Percentiles rank a stretch among this genome's conserved stretches.
phyloP scores from a whole-genome alignment of 2,797 vertebrate species.

The Gymnoscopelus braueri region DNA sequence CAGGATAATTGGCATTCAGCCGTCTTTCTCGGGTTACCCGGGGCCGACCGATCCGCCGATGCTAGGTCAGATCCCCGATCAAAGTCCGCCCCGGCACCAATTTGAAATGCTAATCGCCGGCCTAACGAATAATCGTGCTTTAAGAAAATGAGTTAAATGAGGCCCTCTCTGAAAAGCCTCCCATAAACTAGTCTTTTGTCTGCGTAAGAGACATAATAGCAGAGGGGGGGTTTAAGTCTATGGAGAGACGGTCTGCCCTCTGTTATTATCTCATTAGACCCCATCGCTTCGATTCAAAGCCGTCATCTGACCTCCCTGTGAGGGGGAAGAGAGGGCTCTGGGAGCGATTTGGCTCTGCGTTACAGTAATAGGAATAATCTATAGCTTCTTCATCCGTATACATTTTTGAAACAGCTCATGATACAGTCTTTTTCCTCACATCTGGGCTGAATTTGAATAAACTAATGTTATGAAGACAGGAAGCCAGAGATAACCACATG shows the following conservation, averaged over 20 bases:
- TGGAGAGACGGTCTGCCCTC: conserved; percentile 65
- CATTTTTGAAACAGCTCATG: conserved; percentile 9
- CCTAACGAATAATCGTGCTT: conserved; percentile 77
- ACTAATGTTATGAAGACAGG: conserved; percentile 25
- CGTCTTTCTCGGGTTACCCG: conserved; percentile 53
- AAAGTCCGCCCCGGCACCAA: conserved; percentile 71
- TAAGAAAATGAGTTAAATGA: conserved; percentile 75
- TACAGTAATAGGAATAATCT: conserved; percentile 15
- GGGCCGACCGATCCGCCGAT: conserved; percentile 71
- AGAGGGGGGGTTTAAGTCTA: conserved; percentile 59
- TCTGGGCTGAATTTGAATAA: conserved; percentile 31
- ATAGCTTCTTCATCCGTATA: background rate
- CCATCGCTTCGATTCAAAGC: conserved; percentile 63
- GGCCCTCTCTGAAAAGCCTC: conserved; percentile 58
- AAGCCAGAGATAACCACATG: conserved; percentile 37
- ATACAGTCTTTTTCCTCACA: conserved; percentile 11
- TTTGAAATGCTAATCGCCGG: conserved; percentile 81
- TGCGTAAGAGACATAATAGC: conserved; percentile 68
- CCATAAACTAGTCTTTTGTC: conserved; percentile 76
- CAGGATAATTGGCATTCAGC: conserved; percentile 81
- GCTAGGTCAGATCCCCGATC: conserved; percentile 80
- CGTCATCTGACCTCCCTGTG: conserved; percentile 67
- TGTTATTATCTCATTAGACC: conserved; percentile 77
- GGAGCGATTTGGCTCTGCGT: conserved; percentile 41
- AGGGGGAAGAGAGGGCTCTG: conserved; percentile 46